A percentile compares a stretch with the other conserved stretches of the same genome.
These are phyloP conservation scores for Pseudomyrmex concolor DNA, from an alignment of 1,140 invertebrate genomes.

Conservation along the genomic window DNA sequence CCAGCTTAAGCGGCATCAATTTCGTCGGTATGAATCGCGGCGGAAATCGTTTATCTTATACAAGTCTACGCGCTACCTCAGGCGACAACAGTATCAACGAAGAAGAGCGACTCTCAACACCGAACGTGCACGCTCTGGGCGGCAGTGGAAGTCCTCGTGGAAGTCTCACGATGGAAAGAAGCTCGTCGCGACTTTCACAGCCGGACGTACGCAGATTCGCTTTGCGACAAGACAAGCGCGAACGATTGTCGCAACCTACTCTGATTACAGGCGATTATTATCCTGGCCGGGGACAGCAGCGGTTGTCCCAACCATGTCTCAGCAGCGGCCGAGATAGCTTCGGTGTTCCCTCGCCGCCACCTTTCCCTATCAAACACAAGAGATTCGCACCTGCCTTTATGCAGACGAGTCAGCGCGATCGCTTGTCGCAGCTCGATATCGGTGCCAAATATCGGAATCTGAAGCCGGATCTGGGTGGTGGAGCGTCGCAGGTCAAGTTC, in stretches of 20 bases:
- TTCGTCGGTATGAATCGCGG: conserved; percentile 74
- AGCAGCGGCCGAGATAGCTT: conserved; percentile 69
- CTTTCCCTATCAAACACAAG: conserved; percentile 71
- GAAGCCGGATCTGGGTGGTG: conserved; percentile 49
- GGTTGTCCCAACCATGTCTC: conserved; percentile 79
- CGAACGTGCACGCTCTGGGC: conserved; percentile 70
- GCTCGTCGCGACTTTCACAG: conserved; percentile 64
- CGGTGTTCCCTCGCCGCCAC: conserved; percentile 61
- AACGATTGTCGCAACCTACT: conserved; percentile 81
- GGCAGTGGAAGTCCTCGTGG: conserved; percentile 60
- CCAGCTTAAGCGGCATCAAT: conserved; percentile 77
- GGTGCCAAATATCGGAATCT: conserved; percentile 74
- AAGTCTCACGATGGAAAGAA: conserved; percentile 58
- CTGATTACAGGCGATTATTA: conserved; percentile 80
- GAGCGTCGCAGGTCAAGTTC: conserved; percentile 71
- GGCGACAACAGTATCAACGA: conserved; percentile 78
- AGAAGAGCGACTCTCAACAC: conserved; percentile 77
- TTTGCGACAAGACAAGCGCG: conserved; percentile 74
- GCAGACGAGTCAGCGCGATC: conserved; percentile 75
- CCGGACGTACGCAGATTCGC: conserved; percentile 69
- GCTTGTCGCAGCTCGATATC: conserved; percentile 80
- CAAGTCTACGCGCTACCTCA: conserved; percentile 74
- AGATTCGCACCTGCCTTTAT: conserved; percentile 70
- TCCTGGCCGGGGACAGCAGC: conserved; percentile 78
- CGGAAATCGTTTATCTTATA: conserved; percentile 77